Conservation (phyloP, 1,140 invertebrate genomes). For the Meloidogyne exigua region DNA sequence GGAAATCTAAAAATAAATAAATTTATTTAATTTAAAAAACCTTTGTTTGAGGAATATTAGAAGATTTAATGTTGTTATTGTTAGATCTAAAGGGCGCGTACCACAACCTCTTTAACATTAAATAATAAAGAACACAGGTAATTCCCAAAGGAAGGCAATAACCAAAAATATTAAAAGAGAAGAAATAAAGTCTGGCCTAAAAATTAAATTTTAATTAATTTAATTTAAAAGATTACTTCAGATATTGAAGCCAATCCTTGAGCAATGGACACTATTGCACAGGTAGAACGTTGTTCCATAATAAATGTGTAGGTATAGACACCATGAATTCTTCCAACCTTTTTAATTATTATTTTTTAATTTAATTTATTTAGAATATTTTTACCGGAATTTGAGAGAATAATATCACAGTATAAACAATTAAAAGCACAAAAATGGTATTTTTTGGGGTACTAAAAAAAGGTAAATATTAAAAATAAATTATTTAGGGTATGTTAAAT, state of each 20-base stretch:
- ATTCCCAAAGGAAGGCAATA: slow-evolving; percentile 70
- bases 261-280: slow-evolving; percentile 57
- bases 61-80: slow-evolving; percentile 16
- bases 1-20: not conserved
- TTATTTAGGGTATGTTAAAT: too few species aligned
- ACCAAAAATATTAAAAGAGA: slow-evolving; percentile 66
- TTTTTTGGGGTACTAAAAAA: slow-evolving; percentile 81
- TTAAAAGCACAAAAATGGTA: slow-evolving; percentile 66
- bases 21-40: not conserved
- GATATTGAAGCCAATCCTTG: slow-evolving; percentile 50
- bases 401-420: slow-evolving; percentile 51
- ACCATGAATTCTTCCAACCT: slow-evolving; percentile 69
- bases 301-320: slow-evolving; percentile 69
- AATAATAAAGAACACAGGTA: slow-evolving; percentile 83
- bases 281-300: slow-evolving; percentile 50
- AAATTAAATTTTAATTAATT: slow-evolving; percentile 27
- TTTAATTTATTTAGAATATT: too few species aligned
- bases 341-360: not conserved
- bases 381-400: slow-evolving; percentile 49
- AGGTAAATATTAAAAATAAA: too few species aligned
- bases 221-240: slow-evolving; percentile 36
- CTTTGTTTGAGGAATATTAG: not conserved
- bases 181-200: slow-evolving; percentile 62
- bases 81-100: slow-evolving; percentile 65
- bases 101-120: slow-evolving; percentile 85